These are phyloP conservation scores for Diaprepes abbreviatus DNA, from an alignment of 2,888 invertebrate genomes.

Conservation along the genomic window DNA sequence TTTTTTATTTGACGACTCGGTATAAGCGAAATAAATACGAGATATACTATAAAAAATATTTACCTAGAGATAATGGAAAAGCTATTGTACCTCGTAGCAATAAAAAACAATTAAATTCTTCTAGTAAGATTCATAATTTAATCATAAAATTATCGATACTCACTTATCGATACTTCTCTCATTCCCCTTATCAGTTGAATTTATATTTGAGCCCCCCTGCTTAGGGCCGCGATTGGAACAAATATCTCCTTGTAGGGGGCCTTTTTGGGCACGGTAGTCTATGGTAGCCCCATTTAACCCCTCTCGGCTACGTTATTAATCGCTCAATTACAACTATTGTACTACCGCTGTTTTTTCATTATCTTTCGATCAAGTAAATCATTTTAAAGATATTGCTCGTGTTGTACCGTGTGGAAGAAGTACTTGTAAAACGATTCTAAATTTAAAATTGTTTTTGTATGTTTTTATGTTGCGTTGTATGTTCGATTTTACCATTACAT, in stretches of 20 bases:
- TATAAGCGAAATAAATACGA: too few species aligned
- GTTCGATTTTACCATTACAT: too few species aligned
- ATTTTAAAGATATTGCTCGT: constrained; percentile 25
- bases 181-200: constrained; percentile 21
- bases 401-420: neutral
- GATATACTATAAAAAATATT: too few species aligned
- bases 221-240: constrained; percentile 44
- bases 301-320: constrained; percentile 56
- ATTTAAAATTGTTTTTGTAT: neutral
- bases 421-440: neutral
- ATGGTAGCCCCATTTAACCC: constrained; percentile 51
- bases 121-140: too few species aligned
- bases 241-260: constrained; percentile 43
- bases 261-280: constrained; percentile 50
- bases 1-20: too few species aligned
- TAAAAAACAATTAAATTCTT: too few species aligned
- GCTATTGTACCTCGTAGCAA: too few species aligned
- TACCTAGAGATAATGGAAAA: too few species aligned
- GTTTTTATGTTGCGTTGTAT: too few species aligned
- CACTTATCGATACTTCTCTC: constrained; percentile 16
- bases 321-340: constrained; percentile 53
- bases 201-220: constrained; percentile 42
- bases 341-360: constrained; percentile 47
- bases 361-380: constrained; percentile 40
- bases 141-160: neutral